Evolutionary conservation across 2,888 invertebrate species (phyloP).

Genomic region (Eupithecia subfuscata): DNA sequence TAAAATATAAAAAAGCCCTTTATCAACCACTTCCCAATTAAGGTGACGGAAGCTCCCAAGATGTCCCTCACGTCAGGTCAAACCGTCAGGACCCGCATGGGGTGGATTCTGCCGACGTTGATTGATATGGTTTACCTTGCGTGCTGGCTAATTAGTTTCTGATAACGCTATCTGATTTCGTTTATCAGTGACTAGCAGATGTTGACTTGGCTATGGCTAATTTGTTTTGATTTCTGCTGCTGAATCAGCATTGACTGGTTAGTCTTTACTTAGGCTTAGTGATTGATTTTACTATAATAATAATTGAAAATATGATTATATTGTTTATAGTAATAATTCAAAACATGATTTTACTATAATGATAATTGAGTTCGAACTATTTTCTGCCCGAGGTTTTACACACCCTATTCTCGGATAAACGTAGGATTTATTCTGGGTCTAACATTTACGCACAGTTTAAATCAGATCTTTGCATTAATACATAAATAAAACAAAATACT

Average conservation of each 20-base stretch:
- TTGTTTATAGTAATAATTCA: too few species aligned
- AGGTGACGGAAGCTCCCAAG: conserved; percentile 11
- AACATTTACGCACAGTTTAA: background rate
- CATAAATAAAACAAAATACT: too few species aligned
- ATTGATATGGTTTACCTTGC: conserved; percentile 63
- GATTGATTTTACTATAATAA: background rate
- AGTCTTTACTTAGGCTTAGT: background rate
- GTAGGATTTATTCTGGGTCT: background rate
- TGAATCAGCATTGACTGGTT: background rate
- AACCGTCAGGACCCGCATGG: conserved; percentile 49
- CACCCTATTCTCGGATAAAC: background rate
- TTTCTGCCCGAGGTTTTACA: background rate
- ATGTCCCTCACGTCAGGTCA: conserved; percentile 18
- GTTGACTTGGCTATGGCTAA: conserved; percentile 12
- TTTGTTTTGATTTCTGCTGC: conserved; percentile 10
- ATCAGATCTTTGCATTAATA: too few species aligned
- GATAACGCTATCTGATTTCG: conserved; percentile 54
- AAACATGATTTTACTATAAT: too few species aligned
- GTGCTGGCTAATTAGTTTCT: conserved; percentile 57
- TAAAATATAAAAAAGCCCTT: background rate
- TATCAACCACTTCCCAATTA: conserved; percentile 10
- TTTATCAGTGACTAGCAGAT: conserved; percentile 31
- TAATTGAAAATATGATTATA: too few species aligned
- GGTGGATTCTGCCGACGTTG: conserved; percentile 55
- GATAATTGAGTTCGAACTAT: background rate